These are phyloP conservation scores for Crematogaster levior DNA, from an alignment of 2,888 invertebrate genomes.

Conservation along the genomic window DNA sequence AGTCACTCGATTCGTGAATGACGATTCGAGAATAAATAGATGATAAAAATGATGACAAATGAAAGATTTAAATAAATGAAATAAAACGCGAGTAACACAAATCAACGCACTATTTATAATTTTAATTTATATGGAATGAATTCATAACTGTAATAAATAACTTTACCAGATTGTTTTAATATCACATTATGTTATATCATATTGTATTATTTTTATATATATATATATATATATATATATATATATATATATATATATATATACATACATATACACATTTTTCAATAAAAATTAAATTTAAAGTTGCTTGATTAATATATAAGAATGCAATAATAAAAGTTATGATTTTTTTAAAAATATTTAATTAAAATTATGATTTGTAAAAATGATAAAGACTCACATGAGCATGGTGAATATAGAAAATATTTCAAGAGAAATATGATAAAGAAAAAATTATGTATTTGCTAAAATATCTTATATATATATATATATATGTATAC, in stretches of 20 bases:
- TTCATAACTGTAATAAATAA: not conserved
- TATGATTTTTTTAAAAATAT: not conserved
- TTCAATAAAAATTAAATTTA: not conserved
- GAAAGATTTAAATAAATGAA: conserved; percentile 9
- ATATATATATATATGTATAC: no score
- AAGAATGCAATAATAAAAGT: not conserved
- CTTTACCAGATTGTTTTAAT: not conserved
- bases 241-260: no score
- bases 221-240: no score
- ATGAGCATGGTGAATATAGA: not conserved
- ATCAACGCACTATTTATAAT: no score
- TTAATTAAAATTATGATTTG: not conserved
- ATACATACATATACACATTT: no score
- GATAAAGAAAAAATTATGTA: no score
- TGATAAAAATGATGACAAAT: conserved; percentile 1
- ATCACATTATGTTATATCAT: not conserved
- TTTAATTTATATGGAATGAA: not conserved
- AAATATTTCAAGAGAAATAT: not conserved
- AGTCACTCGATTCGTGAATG: conserved; percentile 60
- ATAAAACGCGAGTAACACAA: not conserved
- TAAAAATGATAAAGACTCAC: not conserved
- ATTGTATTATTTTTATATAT: no score
- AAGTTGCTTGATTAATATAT: not conserved
- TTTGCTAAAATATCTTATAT: not conserved
- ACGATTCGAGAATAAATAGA: no score